Evolutionary conservation across 2,888 invertebrate genomes (phyloP), one percentile per base, ranked within the genome.

Genomic region (Maniola hyperantus): DNA sequence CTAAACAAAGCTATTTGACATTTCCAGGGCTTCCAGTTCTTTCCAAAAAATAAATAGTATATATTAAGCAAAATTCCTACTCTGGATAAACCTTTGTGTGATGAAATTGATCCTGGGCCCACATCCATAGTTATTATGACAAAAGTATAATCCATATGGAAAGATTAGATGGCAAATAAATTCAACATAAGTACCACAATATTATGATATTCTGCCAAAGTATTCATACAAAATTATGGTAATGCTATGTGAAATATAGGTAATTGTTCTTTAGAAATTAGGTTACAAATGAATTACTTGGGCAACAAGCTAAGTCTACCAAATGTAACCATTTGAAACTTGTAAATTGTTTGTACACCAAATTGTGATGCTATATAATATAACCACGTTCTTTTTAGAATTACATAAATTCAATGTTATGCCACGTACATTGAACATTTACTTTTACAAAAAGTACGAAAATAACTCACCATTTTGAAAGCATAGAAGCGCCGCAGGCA

Each of bases 401-500:
- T 68, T 48, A 42, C 42, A 57, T 42, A 68, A 65, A 36, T 64
- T 60, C 72, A 71, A 76, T 77, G 74, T 74, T 72, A 63, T 93
- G 93, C 93, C 93, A 93, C 93, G 92, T 93, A 88, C 83, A 44
- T 72, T 74, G 13, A 60, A 67, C 62, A 61, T 69, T 59, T 79
- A 74, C 78, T 73, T 80, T 72, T 76, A 72, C 48, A 71, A 63
- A 70, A 76, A 74, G 76, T 72, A 71, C 77, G 78, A 76, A 77
- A 71, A 75, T 64, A 46, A 73, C 95, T 96, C 93, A 97, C 97
- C 95, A 87, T 91, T 93, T 84, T 95, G 94, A 73, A 95, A 93
- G 74, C 95, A 95, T 75, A 96, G 93, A 74, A 96, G 93, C 55
- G 95, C 93, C 42, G 95, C 94, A 76, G 96, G 96, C 72, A 97